These are phyloP conservation scores for Bradypodion pumilum DNA, from an alignment of 2,797 vertebrate genomes.

Conservation along the genomic window DNA sequence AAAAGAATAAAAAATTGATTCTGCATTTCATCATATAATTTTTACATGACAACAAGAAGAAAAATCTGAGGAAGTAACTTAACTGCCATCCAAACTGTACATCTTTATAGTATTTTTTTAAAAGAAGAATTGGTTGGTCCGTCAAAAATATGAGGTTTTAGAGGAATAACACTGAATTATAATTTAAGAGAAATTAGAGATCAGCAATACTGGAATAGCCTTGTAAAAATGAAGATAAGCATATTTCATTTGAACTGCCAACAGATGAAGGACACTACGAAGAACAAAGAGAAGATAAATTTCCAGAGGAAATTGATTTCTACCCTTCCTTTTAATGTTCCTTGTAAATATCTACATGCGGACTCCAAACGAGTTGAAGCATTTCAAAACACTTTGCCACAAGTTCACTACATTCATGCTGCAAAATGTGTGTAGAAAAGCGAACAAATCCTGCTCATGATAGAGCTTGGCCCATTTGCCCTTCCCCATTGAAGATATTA, in stretches of 20 bases:
- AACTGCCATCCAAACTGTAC: background rate
- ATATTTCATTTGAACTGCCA: background rate
- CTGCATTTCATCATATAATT: background rate
- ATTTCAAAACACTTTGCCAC: background rate
- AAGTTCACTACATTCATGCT: background rate
- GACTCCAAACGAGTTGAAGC: background rate
- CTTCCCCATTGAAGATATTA: background rate
- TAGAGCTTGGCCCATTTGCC: no score
- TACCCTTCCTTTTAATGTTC: background rate
- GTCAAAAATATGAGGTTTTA: slow-evolving; percentile 6
- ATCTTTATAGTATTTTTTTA: background rate
- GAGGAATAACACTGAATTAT: slow-evolving; percentile 5
- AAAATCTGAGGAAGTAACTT: background rate
- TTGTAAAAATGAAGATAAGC: background rate
- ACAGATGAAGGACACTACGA: background rate
- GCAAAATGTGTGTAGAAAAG: background rate
- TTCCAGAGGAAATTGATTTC: background rate
- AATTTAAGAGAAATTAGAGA: slow-evolving; percentile 3
- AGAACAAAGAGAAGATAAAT: background rate
- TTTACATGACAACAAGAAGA: background rate
- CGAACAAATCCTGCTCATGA: background rate
- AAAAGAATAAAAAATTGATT: background rate
- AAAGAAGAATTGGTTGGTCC: background rate
- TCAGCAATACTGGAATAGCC: background rate
- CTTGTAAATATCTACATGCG: background rate